Conservation (phyloP, 2,113 vertebrate genomes). For the Tragulus kanchil region DNA sequence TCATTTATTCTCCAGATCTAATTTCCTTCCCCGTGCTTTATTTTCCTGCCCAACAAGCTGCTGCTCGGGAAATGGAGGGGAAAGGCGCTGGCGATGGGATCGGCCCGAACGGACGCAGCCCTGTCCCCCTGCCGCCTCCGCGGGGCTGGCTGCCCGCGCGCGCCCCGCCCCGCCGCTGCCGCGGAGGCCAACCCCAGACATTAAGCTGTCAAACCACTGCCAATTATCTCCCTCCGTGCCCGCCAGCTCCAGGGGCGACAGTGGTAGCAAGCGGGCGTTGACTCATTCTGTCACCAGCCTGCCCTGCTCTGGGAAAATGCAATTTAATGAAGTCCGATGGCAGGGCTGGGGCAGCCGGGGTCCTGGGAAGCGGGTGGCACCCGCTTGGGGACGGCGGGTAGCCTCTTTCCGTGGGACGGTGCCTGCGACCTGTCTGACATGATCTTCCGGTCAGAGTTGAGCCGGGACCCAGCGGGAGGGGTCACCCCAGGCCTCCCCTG, state of each 20-base stretch:
- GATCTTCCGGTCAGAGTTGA: not conserved
- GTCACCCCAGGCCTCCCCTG: not conserved
- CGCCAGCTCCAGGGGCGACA: conserved; percentile 79
- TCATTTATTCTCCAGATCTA: conserved; percentile 83
- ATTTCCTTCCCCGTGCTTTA: conserved; percentile 81
- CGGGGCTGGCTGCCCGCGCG: not conserved
- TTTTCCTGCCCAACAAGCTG: conserved; percentile 70
- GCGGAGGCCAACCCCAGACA: conserved; percentile 70
- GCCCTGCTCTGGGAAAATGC: conserved; percentile 77
- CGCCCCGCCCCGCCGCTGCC: not conserved
- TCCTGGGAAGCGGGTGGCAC: conserved; percentile 47
- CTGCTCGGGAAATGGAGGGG: not conserved
- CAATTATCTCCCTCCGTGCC: conserved; percentile 77
- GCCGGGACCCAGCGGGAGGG: not conserved
- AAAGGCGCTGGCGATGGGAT: not conserved
- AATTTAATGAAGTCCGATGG: conserved; percentile 67
- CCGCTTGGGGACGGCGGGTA: not conserved
- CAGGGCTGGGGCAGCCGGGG: conserved; percentile 51
- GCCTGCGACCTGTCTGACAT: not conserved
- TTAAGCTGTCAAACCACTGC: conserved; percentile 80
- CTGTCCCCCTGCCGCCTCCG: not conserved
- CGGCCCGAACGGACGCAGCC: not conserved
- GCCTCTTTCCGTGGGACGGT: not conserved
- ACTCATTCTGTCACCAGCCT: conserved; percentile 78
- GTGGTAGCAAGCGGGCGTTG: conserved; percentile 77